Conservation (phyloP, 2,888 invertebrate genomes). For the Alviniconcha strummeri region DNA sequence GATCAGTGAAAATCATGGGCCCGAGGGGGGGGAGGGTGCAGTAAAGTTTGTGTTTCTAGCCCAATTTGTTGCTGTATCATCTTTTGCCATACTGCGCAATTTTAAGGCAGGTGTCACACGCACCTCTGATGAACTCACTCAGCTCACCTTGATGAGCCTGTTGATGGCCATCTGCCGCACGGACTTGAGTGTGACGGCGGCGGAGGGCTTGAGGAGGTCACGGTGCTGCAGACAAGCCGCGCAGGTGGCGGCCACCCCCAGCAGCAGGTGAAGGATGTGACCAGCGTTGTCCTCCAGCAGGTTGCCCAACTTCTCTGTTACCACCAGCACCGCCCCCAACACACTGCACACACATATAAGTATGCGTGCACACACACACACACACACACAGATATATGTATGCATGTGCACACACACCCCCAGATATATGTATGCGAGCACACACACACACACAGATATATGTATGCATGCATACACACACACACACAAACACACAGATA, state of each 20-base stretch:
- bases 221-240: slow-evolving; percentile 77
- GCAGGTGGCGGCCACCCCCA: slow-evolving; percentile 82
- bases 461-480: neutral
- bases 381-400: neutral
- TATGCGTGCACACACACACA: neutral
- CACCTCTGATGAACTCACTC: too few species aligned
- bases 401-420: too few species aligned
- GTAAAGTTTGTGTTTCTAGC: too few species aligned
- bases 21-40: too few species aligned
- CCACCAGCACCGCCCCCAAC: slow-evolving; percentile 73
- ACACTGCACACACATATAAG: slow-evolving; percentile 78
- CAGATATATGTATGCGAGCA: neutral
- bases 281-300: slow-evolving; percentile 81
- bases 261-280: slow-evolving; percentile 83
- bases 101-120: too few species aligned
- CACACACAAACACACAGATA: too few species aligned
- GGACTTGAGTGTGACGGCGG: slow-evolving; percentile 65
- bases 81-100: too few species aligned
- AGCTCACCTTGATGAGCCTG: slow-evolving; percentile 64
- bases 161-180: slow-evolving; percentile 61
- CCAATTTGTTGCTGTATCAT: too few species aligned
- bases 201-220: slow-evolving; percentile 63
- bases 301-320: slow-evolving; percentile 79
- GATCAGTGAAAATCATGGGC: too few species aligned
- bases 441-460: neutral